Base-by-base conservation (phyloP, 2,113 vertebrate genomes). In the Dendropsophus ebraccatus region DNA sequence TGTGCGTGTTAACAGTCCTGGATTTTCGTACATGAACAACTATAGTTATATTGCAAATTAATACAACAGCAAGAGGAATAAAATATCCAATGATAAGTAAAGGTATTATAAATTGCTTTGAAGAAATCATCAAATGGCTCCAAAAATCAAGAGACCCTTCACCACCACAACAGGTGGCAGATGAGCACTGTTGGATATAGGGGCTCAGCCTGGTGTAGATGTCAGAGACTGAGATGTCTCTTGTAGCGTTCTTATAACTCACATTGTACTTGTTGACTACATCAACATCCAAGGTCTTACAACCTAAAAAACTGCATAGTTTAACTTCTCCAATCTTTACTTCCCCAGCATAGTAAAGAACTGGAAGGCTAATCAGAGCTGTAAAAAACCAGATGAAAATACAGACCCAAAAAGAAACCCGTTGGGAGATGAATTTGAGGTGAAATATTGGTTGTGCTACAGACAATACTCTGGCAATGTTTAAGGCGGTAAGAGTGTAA, bases 401-500 rank as follows among this genome's bases (percentile, higher is more conserved):
- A 45, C 84, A 85, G 23, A 50, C 45, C 47, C 62, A 41, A 17
- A 50, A 23, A 37, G 45, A 28, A 23, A 70, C 32, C 0, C 49
- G 21, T 41, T 5, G 32, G 8, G 75, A 19, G 11, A 83, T 56
- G 30, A 83, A 72, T 17, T 58, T 74, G 10, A 16, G 69, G n/a
- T 83, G 81, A 19, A 67, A 85, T 4, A 79, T 37, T 12, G 75
- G 84, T 28, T 85, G 30, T 28, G 84, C 75, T 35, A 85, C 62
- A 14, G 75, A 60, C 30, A 85, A 49, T 5, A 52, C 62, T 10
- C 75, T 76, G 25, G 65, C 65, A 5, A 85, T 54, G 30, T 85
- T 85, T 50, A 85, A 37, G 23, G 84, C 23, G 12, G 25, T 79
- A 23, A 85, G 49, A 19, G 72, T 79, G 5, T 79, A 85, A 35